A percentile compares a stretch with the other conserved stretches of the same genome.
Evolutionary conservation across 2,888 invertebrate genomes (phyloP).

Genomic region (Sinopyrophorus schimmeli): DNA sequence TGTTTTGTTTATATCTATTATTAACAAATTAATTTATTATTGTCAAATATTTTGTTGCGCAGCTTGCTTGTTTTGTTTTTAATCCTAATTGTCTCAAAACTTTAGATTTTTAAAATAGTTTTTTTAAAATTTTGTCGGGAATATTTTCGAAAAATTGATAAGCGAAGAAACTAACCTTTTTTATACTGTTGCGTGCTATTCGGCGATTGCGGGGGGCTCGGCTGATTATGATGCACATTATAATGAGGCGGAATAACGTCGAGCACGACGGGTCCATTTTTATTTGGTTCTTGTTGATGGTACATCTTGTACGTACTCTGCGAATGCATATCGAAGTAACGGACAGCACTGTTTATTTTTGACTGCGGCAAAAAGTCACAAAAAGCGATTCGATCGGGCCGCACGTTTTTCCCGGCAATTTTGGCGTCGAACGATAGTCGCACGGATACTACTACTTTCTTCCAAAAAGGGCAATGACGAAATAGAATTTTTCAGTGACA

Average conservation of each 20-base stretch:
- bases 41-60: too few species aligned
- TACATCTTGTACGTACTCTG: slow-evolving; percentile 39
- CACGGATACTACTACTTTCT: slow-evolving; percentile 1
- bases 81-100: too few species aligned
- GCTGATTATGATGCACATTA: slow-evolving; percentile 48
- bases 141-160: too few species aligned
- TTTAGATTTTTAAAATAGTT: too few species aligned
- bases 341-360: too few species aligned
- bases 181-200: slow-evolving; percentile 50
- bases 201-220: slow-evolving; percentile 58
- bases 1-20: too few species aligned
- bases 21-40: too few species aligned
- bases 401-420: too few species aligned
- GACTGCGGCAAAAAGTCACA: too few species aligned
- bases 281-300: slow-evolving; percentile 46
- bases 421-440: slow-evolving; percentile 1
- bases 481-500: slow-evolving; percentile 24
- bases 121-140: too few species aligned
- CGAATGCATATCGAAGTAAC: slow-evolving; percentile 22
- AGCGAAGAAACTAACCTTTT: slow-evolving; percentile 51
- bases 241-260: slow-evolving; percentile 64
- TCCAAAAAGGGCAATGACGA: slow-evolving; percentile 17
- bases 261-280: slow-evolving; percentile 60
- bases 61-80: too few species aligned
- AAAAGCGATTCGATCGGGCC: too few species aligned